These are phyloP conservation scores for Ectropis crepuscularia DNA, from an alignment of 2,888 invertebrate species.

Conservation along the genomic window DNA sequence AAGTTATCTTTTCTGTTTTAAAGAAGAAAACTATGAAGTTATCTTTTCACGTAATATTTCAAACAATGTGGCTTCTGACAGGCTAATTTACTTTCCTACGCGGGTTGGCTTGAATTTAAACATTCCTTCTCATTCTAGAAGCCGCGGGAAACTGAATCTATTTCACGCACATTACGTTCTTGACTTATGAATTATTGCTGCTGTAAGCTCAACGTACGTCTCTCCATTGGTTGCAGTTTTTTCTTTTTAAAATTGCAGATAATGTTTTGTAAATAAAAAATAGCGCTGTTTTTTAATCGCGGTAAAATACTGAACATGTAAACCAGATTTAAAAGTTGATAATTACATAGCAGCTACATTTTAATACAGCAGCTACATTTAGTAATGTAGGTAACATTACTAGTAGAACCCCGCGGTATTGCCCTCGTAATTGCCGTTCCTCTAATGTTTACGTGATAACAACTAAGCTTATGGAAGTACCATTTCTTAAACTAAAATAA, in stretches of 20 bases:
- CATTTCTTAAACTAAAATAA: no score
- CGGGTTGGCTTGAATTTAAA: slow-evolving; percentile 64
- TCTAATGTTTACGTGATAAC: no score
- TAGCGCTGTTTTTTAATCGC: no score
- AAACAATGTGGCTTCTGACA: slow-evolving; percentile 65
- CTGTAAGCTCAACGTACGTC: slow-evolving; percentile 77
- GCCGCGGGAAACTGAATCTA: slow-evolving; percentile 69
- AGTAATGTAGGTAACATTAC: no score
- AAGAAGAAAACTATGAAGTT: slow-evolving; percentile 15
- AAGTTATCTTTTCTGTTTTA: slow-evolving; percentile 41
- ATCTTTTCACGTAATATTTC: slow-evolving; percentile 62
- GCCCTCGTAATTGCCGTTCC: no score
- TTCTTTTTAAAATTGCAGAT: neutral
- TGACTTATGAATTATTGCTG: slow-evolving; percentile 77
- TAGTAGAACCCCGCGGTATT: no score
- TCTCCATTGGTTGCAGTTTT: slow-evolving; percentile 68
- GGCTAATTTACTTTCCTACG: slow-evolving; percentile 72
- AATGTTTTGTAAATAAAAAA: neutral
- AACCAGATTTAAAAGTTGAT: no score
- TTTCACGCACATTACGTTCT: slow-evolving; percentile 77
- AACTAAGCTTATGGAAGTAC: no score
- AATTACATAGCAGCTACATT: no score
- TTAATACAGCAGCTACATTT: no score
- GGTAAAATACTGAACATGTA: no score
- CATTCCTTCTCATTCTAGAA: slow-evolving; percentile 73